Percentiles rank a stretch among this genome's conserved stretches.
phyloP scores from a whole-genome alignment of 1,140 invertebrate genomes.

The Listronotus oregonensis region DNA sequence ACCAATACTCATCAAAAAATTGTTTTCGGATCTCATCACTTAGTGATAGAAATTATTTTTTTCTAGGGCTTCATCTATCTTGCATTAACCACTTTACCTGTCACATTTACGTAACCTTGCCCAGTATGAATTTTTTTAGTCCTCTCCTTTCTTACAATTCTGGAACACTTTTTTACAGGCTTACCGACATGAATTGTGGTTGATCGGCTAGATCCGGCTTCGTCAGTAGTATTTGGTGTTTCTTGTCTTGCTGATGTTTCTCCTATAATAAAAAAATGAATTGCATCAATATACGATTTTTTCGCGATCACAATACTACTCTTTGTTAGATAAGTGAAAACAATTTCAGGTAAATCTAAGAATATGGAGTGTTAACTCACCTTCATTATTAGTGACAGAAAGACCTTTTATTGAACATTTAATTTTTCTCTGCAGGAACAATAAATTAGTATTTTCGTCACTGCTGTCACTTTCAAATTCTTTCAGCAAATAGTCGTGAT shows the following conservation, averaged over 20 bases:
- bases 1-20: no score
- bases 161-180: neutral
- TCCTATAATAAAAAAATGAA: neutral
- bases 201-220: neutral
- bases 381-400: no score
- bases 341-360: no score
- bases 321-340: neutral
- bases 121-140: neutral
- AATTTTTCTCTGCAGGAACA: constrained; percentile 1
- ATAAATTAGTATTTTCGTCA: neutral
- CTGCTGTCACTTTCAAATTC: neutral
- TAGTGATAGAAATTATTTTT: no score
- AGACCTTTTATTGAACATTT: neutral
- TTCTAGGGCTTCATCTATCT: no score
- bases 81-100: no score
- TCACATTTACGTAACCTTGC: no score
- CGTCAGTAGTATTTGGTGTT: neutral
- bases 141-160: constrained; percentile 1
- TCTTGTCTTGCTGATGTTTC: neutral
- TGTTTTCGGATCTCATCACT: no score
- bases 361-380: no score
- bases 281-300: neutral
- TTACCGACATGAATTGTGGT: no score
- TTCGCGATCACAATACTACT: neutral
- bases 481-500: neutral